A percentile compares a stretch with the other conserved stretches of the same genome.
Conservation (phyloP, 2,888 invertebrate genomes). For the Agriopis aurantiaria region DNA sequence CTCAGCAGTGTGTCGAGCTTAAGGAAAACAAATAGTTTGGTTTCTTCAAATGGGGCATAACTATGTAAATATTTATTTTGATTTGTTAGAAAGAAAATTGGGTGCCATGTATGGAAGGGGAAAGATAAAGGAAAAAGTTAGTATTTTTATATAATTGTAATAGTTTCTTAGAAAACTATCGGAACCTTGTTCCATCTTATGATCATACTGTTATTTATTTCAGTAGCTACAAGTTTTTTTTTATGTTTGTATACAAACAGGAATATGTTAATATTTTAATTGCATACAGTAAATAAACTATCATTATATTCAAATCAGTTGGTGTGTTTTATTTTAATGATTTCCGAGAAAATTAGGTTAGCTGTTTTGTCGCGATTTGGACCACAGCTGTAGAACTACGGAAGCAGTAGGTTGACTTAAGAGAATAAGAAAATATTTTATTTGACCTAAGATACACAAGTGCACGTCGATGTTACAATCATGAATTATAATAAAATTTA, state of each 20-base stretch:
- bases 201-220: conserved; percentile 30
- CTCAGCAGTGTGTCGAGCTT: too few species aligned
- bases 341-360: too few species aligned
- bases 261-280: conserved; percentile 47
- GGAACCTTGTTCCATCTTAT: conserved; percentile 20
- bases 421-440: too few species aligned
- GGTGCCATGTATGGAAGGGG: conserved; percentile 43
- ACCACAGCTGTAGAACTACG: too few species aligned
- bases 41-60: conserved; percentile 2
- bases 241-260: conserved; percentile 44
- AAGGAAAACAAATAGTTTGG: too few species aligned
- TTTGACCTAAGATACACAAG: too few species aligned
- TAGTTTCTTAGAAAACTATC: conserved; percentile 14
- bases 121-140: conserved; percentile 5
- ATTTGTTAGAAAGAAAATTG: conserved; percentile 26
- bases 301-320: conserved; percentile 32
- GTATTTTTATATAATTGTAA: conserved; percentile 10
- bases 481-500: too few species aligned
- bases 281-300: conserved; percentile 50
- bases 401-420: too few species aligned
- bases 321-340: conserved; percentile 23
- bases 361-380: too few species aligned
- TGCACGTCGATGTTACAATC: too few species aligned
- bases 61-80: conserved; percentile 36
- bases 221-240: conserved; percentile 24